Conservation (phyloP, 2,888 invertebrate genomes). For the Heteromurus nitidus region DNA sequence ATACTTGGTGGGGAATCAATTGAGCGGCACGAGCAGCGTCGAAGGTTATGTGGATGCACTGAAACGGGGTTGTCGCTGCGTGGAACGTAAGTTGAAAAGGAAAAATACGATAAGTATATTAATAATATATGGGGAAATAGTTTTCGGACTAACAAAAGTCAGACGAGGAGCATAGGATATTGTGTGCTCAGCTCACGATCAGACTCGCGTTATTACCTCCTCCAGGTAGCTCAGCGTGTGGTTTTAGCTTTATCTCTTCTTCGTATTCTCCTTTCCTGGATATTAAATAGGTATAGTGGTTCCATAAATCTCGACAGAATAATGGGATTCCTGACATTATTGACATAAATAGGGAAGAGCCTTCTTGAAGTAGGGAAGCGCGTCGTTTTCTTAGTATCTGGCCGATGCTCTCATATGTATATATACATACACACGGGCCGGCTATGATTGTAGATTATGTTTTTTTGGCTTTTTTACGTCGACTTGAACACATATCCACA, state of each 20-base stretch:
- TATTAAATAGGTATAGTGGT: slow-evolving; percentile 59
- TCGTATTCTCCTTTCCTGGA: slow-evolving; percentile 12
- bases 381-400: not conserved
- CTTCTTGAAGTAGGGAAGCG: slow-evolving; percentile 10
- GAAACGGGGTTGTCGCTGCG: slow-evolving; percentile 79
- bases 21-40: slow-evolving; percentile 80
- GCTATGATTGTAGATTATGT: no score
- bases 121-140: slow-evolving; percentile 26
- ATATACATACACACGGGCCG: no score
- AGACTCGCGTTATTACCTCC: slow-evolving; percentile 24
- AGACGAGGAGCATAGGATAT: slow-evolving; percentile 1
- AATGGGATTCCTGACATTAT: slow-evolving; percentile 62
- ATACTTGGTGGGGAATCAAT: slow-evolving; percentile 79
- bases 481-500: not conserved
- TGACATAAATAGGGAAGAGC: slow-evolving; percentile 53
- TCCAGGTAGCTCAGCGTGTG: slow-evolving; percentile 32
- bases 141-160: slow-evolving; percentile 14
- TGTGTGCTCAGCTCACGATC: not conserved
- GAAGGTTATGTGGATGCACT: slow-evolving; percentile 80
- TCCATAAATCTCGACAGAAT: slow-evolving; percentile 57
- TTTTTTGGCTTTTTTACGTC: no score
- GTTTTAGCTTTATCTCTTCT: slow-evolving; percentile 41
- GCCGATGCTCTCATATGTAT: no score
- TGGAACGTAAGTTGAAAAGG: slow-evolving; percentile 78
- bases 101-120: not conserved